These are phyloP conservation scores for Micronycteris hirsuta DNA, from an alignment of 2,113 vertebrate species.

Conservation along the genomic window DNA sequence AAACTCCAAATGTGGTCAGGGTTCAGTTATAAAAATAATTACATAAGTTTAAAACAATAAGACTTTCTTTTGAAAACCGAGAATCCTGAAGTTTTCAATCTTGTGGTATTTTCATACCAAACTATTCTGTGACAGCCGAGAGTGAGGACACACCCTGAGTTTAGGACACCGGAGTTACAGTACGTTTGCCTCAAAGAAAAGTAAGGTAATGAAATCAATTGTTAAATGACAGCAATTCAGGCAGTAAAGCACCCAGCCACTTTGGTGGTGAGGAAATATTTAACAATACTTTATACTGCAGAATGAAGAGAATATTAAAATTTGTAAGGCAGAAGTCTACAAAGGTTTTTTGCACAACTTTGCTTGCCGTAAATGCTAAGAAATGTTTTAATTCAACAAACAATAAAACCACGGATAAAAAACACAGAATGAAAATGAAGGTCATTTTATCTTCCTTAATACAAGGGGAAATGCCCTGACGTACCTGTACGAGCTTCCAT, in stretches of 20 bases:
- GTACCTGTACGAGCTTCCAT: conserved; percentile 98
- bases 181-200: conserved; percentile 1
- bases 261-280: background rate
- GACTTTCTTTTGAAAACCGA: conserved; percentile 20
- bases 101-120: background rate
- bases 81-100: background rate
- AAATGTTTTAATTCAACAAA: background rate
- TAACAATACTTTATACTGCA: background rate
- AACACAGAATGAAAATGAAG: background rate
- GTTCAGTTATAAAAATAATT: background rate
- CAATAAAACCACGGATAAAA: background rate
- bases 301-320: background rate
- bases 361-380: background rate
- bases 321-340: background rate
- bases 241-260: background rate
- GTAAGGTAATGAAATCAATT: background rate
- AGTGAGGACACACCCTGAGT: background rate
- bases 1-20: background rate
- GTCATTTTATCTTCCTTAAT: background rate
- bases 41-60: background rate
- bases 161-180: background rate
- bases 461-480: background rate
- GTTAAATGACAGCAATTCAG: background rate
- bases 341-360: background rate
- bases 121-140: background rate